Conservation (phyloP, 2,797 vertebrate species). For the Hozukius guyotensis region DNA sequence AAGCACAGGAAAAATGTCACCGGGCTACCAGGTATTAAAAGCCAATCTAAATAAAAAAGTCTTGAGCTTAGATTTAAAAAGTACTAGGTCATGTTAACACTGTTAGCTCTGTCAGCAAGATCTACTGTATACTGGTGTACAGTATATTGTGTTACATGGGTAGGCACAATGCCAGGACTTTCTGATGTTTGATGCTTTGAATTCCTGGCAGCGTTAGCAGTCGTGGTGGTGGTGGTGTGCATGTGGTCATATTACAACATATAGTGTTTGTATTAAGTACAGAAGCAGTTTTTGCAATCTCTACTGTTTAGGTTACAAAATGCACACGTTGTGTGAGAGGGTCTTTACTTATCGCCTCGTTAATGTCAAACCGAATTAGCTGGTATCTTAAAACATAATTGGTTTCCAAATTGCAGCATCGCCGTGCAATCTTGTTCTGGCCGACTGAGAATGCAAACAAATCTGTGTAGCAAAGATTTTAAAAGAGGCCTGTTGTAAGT, state of each 20-base stretch:
- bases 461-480: neutral
- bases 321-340: neutral
- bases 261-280: neutral
- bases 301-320: neutral
- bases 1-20: too few species aligned
- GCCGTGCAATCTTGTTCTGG: constrained; percentile 13
- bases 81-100: too few species aligned
- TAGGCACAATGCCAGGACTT: neutral
- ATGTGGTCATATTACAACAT: neutral
- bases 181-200: neutral
- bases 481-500: constrained; percentile 28
- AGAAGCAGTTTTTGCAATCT: neutral
- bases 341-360: neutral
- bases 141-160: neutral
- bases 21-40: too few species aligned
- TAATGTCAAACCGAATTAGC: neutral
- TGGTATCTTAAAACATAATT: neutral
- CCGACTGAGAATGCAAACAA: constrained; percentile 29
- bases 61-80: too few species aligned
- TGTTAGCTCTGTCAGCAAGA: neutral
- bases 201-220: neutral
- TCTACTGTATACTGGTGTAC: neutral
- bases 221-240: neutral
- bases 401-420: neutral
- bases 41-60: too few species aligned